Percentiles rank a stretch among this genome's conserved stretches.
These are phyloP conservation scores for Sebastes fasciatus DNA, from an alignment of 2,113 vertebrate genomes.

Conservation along the genomic window DNA sequence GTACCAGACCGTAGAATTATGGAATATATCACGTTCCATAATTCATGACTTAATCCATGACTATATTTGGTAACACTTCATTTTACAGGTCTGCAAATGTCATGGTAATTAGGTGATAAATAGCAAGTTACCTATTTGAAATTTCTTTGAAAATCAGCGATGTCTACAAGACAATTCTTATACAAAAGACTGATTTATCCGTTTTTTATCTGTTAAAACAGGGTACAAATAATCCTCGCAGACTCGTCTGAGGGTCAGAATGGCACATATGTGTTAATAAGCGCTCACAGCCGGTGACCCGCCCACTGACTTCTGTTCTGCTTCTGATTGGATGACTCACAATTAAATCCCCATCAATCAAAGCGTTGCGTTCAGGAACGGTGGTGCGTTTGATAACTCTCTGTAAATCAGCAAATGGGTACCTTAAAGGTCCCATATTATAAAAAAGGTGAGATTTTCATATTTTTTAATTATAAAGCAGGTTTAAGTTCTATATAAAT, in stretches of 20 bases:
- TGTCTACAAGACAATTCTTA: slow-evolving; percentile 44
- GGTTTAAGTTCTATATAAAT: too few relatives aligned
- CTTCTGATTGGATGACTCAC: slow-evolving; percentile 41
- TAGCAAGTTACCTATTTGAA: too few relatives aligned
- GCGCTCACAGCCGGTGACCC: slow-evolving; percentile 2
- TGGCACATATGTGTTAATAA: fast-evolving
- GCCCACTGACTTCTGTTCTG: background rate
- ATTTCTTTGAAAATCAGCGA: background rate
- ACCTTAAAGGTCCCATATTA: too few relatives aligned
- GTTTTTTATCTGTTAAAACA: background rate
- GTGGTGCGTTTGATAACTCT: slow-evolving; percentile 5
- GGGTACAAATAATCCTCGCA: slow-evolving; percentile 18
- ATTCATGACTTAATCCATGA: too few relatives aligned
- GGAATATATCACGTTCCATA: too few relatives aligned
- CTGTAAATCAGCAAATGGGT: background rate
- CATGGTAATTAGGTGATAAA: too few relatives aligned
- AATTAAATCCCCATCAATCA: slow-evolving; percentile 45
- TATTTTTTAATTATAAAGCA: too few relatives aligned
- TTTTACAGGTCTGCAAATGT: too few relatives aligned
- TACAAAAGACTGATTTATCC: background rate
- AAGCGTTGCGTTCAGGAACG: background rate
- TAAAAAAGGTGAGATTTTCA: too few relatives aligned
- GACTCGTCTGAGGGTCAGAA: background rate
- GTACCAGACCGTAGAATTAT: too few relatives aligned
- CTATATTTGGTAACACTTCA: too few relatives aligned